Evolutionary conservation across 2,888 invertebrate genomes (phyloP).

Genomic region (Argynnis bischoffii): DNA sequence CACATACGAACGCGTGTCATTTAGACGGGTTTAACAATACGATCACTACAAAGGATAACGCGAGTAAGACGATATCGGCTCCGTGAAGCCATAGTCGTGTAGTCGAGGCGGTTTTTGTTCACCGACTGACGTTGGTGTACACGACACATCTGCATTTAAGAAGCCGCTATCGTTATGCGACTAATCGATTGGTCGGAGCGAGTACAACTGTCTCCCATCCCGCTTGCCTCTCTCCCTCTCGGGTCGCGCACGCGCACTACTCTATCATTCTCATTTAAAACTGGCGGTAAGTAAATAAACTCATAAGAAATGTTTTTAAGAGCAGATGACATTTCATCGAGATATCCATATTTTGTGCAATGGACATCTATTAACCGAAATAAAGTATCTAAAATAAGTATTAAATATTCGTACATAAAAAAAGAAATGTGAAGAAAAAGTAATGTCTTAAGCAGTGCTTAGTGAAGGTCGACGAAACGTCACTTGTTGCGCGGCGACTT

Average conservation of each 20-base stretch:
- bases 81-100: constrained; percentile 60
- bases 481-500: constrained; percentile 79
- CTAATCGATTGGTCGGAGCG: constrained; percentile 82
- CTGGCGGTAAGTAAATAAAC: constrained; percentile 80
- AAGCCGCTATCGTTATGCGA: constrained; percentile 83
- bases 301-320: constrained; percentile 69
- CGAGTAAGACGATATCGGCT: constrained; percentile 50
- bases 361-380: background rate
- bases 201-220: constrained; percentile 69
- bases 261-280: constrained; percentile 67
- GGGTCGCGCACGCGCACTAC: constrained; percentile 67
- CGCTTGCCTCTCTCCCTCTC: constrained; percentile 62
- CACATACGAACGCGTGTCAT: constrained; percentile 55
- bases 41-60: constrained; percentile 66
- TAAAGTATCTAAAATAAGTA: background rate
- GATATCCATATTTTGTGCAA: background rate
- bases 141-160: constrained; percentile 83
- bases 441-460: constrained; percentile 55
- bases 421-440: constrained; percentile 22
- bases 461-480: constrained; percentile 55
- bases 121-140: constrained; percentile 78
- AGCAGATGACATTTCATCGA: constrained; percentile 39
- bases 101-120: constrained; percentile 67
- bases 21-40: constrained; percentile 55
- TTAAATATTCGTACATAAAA: background rate